These are phyloP conservation scores for Tetramorium parvispinum DNA, from an alignment of 1,140 invertebrate genomes.

Conservation along the genomic window DNA sequence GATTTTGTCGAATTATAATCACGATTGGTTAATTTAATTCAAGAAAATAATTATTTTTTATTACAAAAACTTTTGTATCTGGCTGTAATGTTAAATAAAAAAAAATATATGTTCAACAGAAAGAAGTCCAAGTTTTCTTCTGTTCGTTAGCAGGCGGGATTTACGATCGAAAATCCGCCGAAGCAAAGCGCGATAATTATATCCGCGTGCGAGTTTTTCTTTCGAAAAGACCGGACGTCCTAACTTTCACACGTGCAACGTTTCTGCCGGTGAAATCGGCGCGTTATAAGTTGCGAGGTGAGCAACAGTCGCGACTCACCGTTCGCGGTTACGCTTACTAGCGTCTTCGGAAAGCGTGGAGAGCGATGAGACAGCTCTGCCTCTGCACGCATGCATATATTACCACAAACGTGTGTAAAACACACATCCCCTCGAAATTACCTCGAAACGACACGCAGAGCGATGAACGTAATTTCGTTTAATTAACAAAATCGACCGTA, in stretches of 20 bases:
- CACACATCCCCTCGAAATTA: slow-evolving; percentile 5
- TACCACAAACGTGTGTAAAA: neutral
- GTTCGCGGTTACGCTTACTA: slow-evolving; percentile 79
- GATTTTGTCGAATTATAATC: neutral
- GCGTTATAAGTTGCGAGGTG: slow-evolving; percentile 42
- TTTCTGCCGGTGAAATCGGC: slow-evolving; percentile 77
- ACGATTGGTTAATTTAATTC: neutral
- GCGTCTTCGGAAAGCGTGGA: slow-evolving; percentile 84
- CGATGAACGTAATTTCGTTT: slow-evolving; percentile 21
- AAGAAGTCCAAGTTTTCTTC: neutral
- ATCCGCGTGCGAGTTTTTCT: slow-evolving; percentile 57
- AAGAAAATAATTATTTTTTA: neutral
- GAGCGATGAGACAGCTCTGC: slow-evolving; percentile 64
- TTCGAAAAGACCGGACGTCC: slow-evolving; percentile 74
- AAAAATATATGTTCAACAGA: neutral
- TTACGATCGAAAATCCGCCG: slow-evolving; percentile 36
- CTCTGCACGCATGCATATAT: slow-evolving; percentile 19
- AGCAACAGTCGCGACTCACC: slow-evolving; percentile 60
- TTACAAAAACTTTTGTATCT: neutral
- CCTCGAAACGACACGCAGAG: neutral
- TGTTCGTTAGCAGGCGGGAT: neutral
- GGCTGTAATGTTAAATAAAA: neutral
- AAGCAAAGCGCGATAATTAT: slow-evolving; percentile 35
- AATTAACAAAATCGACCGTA: slow-evolving; percentile 30
- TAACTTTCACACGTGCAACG: slow-evolving; percentile 78